Evolutionary conservation across 2,113 vertebrate species (phyloP), one percentile per base, ranked within the genome.

Genomic region (Pelvicachromis taeniatus): DNA sequence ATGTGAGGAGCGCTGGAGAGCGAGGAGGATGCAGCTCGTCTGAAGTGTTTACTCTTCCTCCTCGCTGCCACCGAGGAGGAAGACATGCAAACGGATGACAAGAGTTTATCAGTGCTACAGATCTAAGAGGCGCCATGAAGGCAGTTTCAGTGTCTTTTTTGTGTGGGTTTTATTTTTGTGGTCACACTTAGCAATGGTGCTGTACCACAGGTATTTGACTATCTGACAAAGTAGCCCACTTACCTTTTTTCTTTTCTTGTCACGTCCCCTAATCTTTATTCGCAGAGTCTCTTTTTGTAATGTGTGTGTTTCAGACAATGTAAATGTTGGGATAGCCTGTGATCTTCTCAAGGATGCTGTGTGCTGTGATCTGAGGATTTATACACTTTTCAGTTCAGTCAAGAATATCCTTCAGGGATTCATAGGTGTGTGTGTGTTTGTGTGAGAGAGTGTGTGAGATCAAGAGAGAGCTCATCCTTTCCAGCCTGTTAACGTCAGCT

Each of bases 41-140:
- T 90, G 77, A 89, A 91, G 89, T 89, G 91, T 89, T 90, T 77
- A 56, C 83, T 84, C n/a, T n/a, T n/a, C n/a, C n/a, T n/a, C n/a
- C n/a, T n/a, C n/a, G n/a, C n/a, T n/a, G n/a, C n/a, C n/a, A n/a
- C n/a, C n/a, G n/a, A n/a, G n/a, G 61, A 82, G 70, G 59, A 73
- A 52, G 85, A 53, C 48, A 90, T 31, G 42, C 52, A 61, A 86
- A 80, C 53, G 26, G 88, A 50, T 26, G 53, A 70, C 17, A 82
- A 86, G 14, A 21, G 31, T 70, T 80, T 63, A 70, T 80, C 80
- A 52, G 55, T 53, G 63, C 38, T 53, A 40, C 81, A 81, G 9
- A 80, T 59, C 77, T 63, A 42, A 86, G 40, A 56, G 85, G 61
- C 59, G 19, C 21, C 31, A 21, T 70, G n/a, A 29, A 77, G n/a